Conservation (phyloP, 30 jellyfish, hydroid and myxozoan species). For the Nemopilema nomurai region DNA sequence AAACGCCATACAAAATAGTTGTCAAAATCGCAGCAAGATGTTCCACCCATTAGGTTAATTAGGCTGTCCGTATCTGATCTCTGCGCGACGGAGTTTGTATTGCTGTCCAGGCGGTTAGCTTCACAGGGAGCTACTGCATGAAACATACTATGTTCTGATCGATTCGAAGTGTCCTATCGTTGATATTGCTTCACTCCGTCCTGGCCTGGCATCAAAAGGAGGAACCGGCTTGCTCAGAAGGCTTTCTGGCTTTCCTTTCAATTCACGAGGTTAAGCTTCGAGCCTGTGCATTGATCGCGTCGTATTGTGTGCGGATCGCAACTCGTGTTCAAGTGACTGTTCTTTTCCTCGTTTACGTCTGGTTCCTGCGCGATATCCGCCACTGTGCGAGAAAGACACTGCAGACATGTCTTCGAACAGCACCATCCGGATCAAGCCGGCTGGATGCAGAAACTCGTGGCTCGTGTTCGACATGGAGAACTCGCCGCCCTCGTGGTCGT, state of each 20-base stretch:
- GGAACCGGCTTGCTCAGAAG: background rate
- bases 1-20: background rate
- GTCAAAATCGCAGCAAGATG: background rate
- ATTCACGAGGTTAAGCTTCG: background rate
- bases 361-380: too few species aligned
- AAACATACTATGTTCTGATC: too few species aligned
- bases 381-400: too few species aligned
- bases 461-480: conserved; percentile 4
- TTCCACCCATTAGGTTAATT: background rate
- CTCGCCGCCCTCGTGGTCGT: background rate
- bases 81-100: background rate
- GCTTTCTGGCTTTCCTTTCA: background rate
- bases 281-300: background rate
- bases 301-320: background rate
- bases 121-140: background rate
- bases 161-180: background rate
- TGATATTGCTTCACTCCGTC: background rate
- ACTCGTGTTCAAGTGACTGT: too few species aligned
- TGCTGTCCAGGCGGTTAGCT: background rate
- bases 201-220: background rate
- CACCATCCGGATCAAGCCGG: background rate
- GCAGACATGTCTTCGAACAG: background rate
- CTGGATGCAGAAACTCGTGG: conserved; percentile 47
- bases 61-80: background rate
- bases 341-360: too few species aligned